Evolutionary conservation across 2,113 vertebrate genomes (phyloP).

Genomic region (Marmota flaviventris): DNA sequence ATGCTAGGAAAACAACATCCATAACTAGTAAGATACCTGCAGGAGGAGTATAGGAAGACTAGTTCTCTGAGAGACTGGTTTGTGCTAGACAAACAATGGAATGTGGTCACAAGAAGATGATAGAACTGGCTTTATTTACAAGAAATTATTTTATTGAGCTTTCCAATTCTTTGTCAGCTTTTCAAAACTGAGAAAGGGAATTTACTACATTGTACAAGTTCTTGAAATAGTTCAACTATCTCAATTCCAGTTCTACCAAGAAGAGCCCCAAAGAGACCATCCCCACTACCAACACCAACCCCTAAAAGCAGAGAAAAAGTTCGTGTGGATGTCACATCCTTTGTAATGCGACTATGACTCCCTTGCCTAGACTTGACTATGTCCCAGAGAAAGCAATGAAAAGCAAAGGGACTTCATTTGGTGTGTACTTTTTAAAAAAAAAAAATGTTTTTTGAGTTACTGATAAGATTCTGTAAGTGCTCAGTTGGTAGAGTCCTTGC

Average conservation of each 20-base stretch:
- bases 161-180: neutral
- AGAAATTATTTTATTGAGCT: constrained; percentile 20
- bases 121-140: neutral
- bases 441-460: neutral
- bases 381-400: neutral
- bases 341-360: neutral
- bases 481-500: no score
- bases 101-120: neutral
- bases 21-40: neutral
- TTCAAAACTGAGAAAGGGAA: constrained; percentile 46
- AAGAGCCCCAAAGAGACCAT: neutral
- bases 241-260: constrained; percentile 52
- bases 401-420: neutral
- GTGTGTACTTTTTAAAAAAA: neutral
- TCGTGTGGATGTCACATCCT: neutral
- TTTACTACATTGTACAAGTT: neutral
- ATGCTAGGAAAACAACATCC: neutral
- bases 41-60: neutral
- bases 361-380: neutral
- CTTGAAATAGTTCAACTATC: constrained; percentile 63
- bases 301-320: neutral
- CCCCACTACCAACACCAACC: neutral
- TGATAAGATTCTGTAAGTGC: neutral
- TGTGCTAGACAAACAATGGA: neutral
- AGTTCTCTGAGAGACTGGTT: neutral